Conservation (phyloP, 1,140 invertebrate genomes). For the Cotesia vestalis region DNA sequence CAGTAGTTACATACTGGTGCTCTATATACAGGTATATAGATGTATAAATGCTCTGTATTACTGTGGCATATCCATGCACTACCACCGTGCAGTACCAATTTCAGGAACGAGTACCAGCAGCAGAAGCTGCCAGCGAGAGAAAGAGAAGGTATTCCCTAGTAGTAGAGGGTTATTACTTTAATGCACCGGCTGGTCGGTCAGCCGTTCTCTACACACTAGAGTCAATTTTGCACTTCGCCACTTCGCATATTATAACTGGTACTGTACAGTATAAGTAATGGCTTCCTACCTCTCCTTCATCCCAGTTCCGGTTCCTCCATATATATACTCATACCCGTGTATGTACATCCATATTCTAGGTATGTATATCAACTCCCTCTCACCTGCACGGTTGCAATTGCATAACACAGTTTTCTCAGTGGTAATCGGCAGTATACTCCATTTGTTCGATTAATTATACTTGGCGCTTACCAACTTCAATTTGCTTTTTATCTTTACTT, state of each 20-base stretch:
- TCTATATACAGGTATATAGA: not conserved
- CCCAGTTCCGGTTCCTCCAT: not conserved
- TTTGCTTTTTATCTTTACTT: not conserved
- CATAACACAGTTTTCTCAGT: not conserved
- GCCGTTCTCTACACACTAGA: constrained; percentile 31
- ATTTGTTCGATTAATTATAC: constrained; percentile 17
- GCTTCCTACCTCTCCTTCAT: not conserved
- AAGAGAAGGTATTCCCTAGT: constrained; percentile 11
- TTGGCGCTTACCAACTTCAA: not conserved
- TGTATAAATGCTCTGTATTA: not conserved
- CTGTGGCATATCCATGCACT: not conserved
- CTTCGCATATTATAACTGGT: constrained; percentile 36
- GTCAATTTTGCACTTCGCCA: constrained; percentile 40
- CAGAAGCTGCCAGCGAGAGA: too few species aligned
- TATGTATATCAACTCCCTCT: constrained; percentile 17
- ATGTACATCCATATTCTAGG: constrained; percentile 11
- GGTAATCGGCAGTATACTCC: constrained; percentile 13
- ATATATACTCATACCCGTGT: constrained; percentile 10
- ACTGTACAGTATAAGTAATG: constrained; percentile 32
- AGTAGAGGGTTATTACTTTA: constrained; percentile 36
- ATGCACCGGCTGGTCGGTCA: constrained; percentile 37
- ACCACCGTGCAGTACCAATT: constrained; percentile 10
- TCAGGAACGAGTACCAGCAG: too few species aligned
- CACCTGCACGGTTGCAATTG: not conserved
- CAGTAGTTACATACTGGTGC: constrained; percentile 6